Evolutionary conservation across 2,888 invertebrate genomes (phyloP).

Genomic region (Lithodes maja): DNA sequence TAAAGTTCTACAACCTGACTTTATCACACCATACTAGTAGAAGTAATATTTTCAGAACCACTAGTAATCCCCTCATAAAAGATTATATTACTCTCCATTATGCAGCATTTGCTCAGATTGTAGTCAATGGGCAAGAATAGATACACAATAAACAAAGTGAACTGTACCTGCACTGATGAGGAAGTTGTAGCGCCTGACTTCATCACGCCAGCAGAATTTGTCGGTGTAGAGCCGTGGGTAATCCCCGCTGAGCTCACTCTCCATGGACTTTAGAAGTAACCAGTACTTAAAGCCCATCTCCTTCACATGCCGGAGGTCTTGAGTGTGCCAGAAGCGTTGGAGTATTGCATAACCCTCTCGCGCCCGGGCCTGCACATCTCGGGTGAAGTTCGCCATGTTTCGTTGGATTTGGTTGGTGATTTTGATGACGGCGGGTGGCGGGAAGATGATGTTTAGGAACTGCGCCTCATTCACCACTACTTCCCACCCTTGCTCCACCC

Average conservation of each 20-base stretch:
- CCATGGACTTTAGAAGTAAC: neutral
- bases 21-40: no score
- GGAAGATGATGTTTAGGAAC: neutral
- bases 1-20: no score
- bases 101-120: neutral
- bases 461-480: neutral
- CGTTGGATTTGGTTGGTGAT: neutral
- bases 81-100: neutral
- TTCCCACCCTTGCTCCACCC: neutral
- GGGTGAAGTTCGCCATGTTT: neutral
- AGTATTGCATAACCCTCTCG: neutral
- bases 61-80: no score
- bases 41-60: no score
- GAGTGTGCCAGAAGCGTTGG: neutral
- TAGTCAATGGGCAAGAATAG: neutral
- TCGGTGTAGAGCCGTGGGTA: neutral
- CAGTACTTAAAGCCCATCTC: slow-evolving; percentile 3
- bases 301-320: neutral
- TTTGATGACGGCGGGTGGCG: neutral
- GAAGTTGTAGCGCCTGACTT: slow-evolving; percentile 7
- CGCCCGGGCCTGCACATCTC: neutral
- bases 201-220: neutral
- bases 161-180: slow-evolving; percentile 2
- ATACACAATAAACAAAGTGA: no score
- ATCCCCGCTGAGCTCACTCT: neutral